phyloP scores from a whole-genome alignment of 2,888 invertebrate species.

The Parascotia fuliginaria region DNA sequence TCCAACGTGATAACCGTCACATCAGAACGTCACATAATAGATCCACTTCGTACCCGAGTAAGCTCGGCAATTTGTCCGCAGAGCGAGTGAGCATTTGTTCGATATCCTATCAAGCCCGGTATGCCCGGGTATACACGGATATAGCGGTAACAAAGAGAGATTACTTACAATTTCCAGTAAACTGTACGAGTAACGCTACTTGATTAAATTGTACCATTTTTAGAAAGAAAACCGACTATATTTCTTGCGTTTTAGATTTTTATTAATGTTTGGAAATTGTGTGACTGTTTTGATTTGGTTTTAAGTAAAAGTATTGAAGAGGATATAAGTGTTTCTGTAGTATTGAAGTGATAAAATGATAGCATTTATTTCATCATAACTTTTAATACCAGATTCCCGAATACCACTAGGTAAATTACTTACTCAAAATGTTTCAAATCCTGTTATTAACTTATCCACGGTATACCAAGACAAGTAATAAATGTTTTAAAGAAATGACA shows the following conservation, averaged over 20 bases:
- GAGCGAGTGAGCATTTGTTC: conserved; percentile 46
- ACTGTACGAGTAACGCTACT: conserved; percentile 20
- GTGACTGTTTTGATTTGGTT: background rate
- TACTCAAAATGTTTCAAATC: too few species aligned
- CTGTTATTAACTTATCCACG: too few species aligned
- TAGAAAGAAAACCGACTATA: background rate
- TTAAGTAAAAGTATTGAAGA: too few species aligned
- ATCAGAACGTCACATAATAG: conserved; percentile 46
- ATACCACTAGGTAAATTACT: too few species aligned
- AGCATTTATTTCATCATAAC: too few species aligned
- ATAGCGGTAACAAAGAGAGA: conserved; percentile 43
- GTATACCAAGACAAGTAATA: too few species aligned
- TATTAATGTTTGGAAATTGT: background rate
- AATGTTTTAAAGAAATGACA: too few species aligned
- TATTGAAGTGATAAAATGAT: too few species aligned
- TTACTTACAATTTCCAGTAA: conserved; percentile 44
- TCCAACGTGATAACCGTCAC: conserved; percentile 27
- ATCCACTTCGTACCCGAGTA: conserved; percentile 39
- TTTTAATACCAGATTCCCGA: too few species aligned
- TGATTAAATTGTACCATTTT: conserved; percentile 34
- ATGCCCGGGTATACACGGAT: conserved; percentile 38
- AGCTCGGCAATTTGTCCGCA: conserved; percentile 46
- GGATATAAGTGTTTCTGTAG: too few species aligned
- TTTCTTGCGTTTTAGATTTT: conserved; percentile 3
- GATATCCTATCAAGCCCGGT: conserved; percentile 44